A percentile compares a stretch with the other conserved stretches of the same genome.
These are phyloP conservation scores for Tetramorium parvispinum DNA, from an alignment of 1,140 invertebrate genomes.

Conservation along the genomic window DNA sequence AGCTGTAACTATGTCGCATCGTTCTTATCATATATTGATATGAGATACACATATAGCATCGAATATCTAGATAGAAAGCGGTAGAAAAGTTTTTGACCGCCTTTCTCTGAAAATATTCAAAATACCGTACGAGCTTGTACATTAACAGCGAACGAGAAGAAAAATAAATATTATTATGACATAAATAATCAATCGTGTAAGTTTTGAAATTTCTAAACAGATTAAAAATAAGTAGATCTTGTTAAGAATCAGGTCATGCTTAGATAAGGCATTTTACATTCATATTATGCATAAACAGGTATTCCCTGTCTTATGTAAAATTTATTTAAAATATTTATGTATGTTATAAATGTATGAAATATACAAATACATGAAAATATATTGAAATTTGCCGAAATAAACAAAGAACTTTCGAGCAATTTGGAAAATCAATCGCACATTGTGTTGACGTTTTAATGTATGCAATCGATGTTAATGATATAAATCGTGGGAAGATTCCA, in stretches of 20 bases:
- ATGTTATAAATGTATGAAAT: neutral
- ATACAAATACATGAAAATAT: neutral
- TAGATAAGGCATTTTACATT: neutral
- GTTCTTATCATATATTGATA: neutral
- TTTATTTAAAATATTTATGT: neutral
- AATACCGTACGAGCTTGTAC: conserved; percentile 5
- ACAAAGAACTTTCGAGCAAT: neutral
- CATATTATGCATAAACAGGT: neutral
- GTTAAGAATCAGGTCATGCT: neutral
- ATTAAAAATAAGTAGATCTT: neutral
- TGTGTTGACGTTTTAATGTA: neutral
- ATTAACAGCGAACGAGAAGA: neutral
- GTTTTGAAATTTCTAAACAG: neutral
- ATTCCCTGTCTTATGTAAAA: neutral
- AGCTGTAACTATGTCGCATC: neutral
- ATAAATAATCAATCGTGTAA: neutral
- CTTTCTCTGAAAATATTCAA: conserved; percentile 38
- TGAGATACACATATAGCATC: neutral
- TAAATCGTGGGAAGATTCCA: neutral
- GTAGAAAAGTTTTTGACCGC: conserved; percentile 6
- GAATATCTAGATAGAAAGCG: conserved; percentile 13
- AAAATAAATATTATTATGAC: neutral
- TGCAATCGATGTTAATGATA: neutral
- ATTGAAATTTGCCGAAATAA: neutral
- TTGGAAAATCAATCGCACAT: neutral